Evolutionary conservation across 1,140 invertebrate genomes (phyloP).

Genomic region (Choristoneura fumiferana): DNA sequence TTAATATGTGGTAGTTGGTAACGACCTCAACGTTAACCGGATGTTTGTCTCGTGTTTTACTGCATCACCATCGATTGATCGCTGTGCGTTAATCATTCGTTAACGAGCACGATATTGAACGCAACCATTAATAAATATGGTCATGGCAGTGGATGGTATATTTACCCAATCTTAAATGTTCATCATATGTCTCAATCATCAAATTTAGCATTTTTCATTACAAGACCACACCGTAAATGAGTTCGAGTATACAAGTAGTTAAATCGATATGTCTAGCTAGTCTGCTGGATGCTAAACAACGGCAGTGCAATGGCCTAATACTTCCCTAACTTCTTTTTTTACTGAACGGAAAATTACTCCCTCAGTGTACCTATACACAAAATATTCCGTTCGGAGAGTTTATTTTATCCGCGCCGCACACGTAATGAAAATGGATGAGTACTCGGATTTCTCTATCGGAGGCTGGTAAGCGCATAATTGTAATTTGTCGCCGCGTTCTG

Average conservation of each 20-base stretch:
- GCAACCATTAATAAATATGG: too few relatives aligned
- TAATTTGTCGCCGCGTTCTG: slow-evolving; percentile 3
- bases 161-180: too few relatives aligned
- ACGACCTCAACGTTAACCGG: neutral
- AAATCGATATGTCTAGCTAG: too few relatives aligned
- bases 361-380: slow-evolving; percentile 1
- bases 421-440: slow-evolving; percentile 33
- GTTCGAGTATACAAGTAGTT: too few relatives aligned
- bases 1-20: too few relatives aligned
- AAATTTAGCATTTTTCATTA: too few relatives aligned
- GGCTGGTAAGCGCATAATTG: neutral
- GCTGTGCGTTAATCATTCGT: slow-evolving; percentile 8
- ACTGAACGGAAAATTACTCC: slow-evolving; percentile 3
- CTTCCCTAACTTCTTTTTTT: neutral
- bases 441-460: neutral
- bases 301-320: neutral
- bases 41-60: slow-evolving; percentile 7
- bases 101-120: neutral
- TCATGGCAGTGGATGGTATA: too few relatives aligned
- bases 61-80: slow-evolving; percentile 4
- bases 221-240: too few relatives aligned
- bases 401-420: slow-evolving; percentile 7
- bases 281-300: too few relatives aligned
- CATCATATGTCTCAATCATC: too few relatives aligned
- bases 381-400: slow-evolving; percentile 6